These are phyloP conservation scores for Drosophila mayri DNA, from an alignment of 1,140 invertebrate species.

Conservation along the genomic window DNA sequence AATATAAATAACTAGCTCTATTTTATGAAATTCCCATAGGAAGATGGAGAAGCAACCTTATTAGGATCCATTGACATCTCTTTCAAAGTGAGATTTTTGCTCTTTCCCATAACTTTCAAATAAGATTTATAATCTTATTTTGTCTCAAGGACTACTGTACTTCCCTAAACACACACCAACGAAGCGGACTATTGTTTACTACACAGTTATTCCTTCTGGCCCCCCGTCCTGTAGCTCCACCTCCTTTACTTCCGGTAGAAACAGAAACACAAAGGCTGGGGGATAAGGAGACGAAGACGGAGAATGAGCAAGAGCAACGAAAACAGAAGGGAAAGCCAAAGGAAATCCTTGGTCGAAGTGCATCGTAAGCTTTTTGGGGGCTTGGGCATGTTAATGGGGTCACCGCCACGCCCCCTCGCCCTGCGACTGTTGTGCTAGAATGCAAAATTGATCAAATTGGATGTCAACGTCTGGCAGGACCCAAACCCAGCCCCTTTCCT, in stretches of 20 bases:
- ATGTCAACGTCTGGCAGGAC: constrained; percentile 26
- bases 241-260: constrained; percentile 4
- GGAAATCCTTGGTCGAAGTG: constrained; percentile 35
- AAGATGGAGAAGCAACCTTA: neutral
- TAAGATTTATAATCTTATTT: neutral
- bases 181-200: constrained; percentile 57
- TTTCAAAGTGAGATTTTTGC: too few species aligned
- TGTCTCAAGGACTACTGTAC: neutral
- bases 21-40: too few species aligned
- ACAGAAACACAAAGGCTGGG: neutral
- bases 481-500: neutral
- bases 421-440: constrained; percentile 58
- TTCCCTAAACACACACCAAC: constrained; percentile 2
- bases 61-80: too few species aligned
- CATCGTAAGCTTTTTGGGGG: constrained; percentile 50
- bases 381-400: constrained; percentile 53
- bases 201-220: constrained; percentile 53
- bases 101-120: neutral
- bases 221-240: neutral
- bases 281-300: neutral
- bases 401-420: constrained; percentile 19
- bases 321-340: constrained; percentile 7
- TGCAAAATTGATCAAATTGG: constrained; percentile 77
- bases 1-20: neutral
- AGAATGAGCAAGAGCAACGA: constrained; percentile 7